A percentile compares a stretch with the other conserved stretches of the same genome.
These are phyloP conservation scores for Microctonus aethiopoides DNA, from an alignment of 2,888 invertebrate species.

Conservation along the genomic window DNA sequence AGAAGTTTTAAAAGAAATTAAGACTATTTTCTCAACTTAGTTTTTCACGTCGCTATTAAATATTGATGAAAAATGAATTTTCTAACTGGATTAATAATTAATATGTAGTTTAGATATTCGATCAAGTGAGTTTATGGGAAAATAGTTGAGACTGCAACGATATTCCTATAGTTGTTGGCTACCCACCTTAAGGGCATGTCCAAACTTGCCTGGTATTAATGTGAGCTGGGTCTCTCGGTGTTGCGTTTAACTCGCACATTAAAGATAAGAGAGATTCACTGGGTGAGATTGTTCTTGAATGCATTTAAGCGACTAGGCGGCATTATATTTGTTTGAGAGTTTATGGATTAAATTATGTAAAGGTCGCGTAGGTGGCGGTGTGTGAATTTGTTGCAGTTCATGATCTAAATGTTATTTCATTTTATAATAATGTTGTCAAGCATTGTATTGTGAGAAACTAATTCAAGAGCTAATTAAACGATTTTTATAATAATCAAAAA, in stretches of 20 bases:
- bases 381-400: background rate
- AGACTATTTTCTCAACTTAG: too few species aligned
- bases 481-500: too few species aligned
- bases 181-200: conserved; percentile 3
- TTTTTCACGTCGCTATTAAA: background rate
- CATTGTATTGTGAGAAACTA: too few species aligned
- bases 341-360: conserved; percentile 13
- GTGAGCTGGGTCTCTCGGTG: conserved; percentile 4
- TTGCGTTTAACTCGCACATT: conserved; percentile 15
- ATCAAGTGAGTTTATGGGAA: background rate
- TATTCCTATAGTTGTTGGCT: background rate
- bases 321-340: background rate
- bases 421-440: background rate
- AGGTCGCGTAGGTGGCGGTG: background rate
- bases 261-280: conserved; percentile 13
- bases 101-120: background rate
- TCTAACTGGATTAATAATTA: background rate
- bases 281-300: conserved; percentile 6
- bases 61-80: background rate
- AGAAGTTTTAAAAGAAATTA: too few species aligned
- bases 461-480: too few species aligned
- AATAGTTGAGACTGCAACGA: background rate
- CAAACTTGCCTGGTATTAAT: conserved; percentile 5
- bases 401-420: background rate
- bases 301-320: background rate